Percentiles rank a stretch among this genome's conserved stretches.
phyloP scores from a whole-genome alignment of 2,113 vertebrate species.

The Mastomys coucha region DNA sequence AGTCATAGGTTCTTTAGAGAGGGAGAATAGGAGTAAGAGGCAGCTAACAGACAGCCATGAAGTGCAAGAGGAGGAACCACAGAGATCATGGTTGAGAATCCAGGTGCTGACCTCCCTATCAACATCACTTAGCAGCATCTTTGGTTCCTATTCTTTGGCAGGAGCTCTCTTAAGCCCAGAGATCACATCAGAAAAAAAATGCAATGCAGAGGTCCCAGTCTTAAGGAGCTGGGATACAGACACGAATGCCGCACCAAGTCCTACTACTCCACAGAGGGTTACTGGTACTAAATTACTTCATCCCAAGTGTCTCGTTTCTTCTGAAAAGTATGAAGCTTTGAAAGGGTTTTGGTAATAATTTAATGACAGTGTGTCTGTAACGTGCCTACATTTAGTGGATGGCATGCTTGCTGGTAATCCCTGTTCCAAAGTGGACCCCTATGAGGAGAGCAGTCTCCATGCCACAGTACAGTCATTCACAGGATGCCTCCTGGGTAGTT shows the following conservation, averaged over 20 bases:
- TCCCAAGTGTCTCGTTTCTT: not conserved
- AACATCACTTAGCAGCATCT: no score
- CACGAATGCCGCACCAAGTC: not conserved
- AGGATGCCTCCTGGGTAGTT: not conserved
- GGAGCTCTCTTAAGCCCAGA: not conserved
- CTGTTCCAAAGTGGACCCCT: not conserved
- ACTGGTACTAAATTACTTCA: not conserved
- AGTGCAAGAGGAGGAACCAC: not conserved
- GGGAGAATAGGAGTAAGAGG: not conserved
- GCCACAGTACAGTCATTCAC: not conserved
- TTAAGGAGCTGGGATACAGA: not conserved
- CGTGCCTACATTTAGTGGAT: not conserved
- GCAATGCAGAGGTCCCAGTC: not conserved
- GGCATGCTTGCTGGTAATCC: not conserved
- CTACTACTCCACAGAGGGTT: not conserved
- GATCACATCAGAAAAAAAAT: not conserved
- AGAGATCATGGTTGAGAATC: not conserved
- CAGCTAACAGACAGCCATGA: not conserved
- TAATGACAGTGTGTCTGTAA: not conserved
- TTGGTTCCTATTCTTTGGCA: not conserved
- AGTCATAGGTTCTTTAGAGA: not conserved
- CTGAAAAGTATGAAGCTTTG: slow-evolving; percentile 8
- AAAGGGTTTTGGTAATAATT: not conserved
- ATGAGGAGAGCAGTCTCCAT: not conserved
- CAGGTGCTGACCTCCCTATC: not conserved